Percentiles rank a stretch among this genome's conserved stretches.
Conservation (phyloP, 2,797 vertebrate species). For the Mormyrus proboscirostris region DNA sequence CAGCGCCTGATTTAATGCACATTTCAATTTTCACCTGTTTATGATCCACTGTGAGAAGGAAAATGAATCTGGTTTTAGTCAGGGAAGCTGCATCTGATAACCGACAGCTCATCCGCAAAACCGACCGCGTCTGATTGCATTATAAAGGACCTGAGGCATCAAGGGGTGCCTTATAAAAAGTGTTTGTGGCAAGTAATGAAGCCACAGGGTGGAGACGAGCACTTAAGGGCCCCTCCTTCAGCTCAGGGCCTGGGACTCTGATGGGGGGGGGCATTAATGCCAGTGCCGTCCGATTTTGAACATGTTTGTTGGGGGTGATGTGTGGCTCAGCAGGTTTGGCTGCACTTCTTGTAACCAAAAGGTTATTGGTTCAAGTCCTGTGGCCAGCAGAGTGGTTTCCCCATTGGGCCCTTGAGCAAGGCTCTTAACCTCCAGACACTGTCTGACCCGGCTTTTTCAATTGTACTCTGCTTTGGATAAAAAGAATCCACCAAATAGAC, state of each 20-base stretch:
- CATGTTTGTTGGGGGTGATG: not conserved
- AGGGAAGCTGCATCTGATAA: conserved; percentile 30
- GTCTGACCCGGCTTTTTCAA: not conserved
- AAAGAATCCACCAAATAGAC: not conserved
- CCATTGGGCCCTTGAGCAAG: not conserved
- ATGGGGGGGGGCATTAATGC: not conserved
- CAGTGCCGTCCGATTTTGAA: not conserved
- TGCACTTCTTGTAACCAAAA: not conserved
- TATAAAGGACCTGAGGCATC: not conserved
- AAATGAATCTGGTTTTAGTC: conserved; percentile 22
- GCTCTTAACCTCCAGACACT: not conserved
- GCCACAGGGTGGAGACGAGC: not conserved
- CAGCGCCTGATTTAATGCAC: conserved; percentile 1
- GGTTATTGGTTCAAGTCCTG: not conserved
- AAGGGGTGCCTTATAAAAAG: conserved; percentile 12
- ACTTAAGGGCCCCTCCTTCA: not conserved
- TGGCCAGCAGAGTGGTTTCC: not conserved
- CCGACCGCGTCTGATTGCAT: conserved; percentile 24
- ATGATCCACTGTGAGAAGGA: conserved; percentile 20
- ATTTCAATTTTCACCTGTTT: conserved; percentile 21
- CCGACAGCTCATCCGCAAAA: conserved; percentile 16
- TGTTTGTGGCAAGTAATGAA: conserved; percentile 12
- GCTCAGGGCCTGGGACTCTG: not conserved
- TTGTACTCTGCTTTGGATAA: not conserved
- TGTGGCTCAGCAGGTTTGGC: not conserved